Evolutionary conservation across 2,113 vertebrate species (phyloP).

Genomic region (Siphamia tubifer): DNA sequence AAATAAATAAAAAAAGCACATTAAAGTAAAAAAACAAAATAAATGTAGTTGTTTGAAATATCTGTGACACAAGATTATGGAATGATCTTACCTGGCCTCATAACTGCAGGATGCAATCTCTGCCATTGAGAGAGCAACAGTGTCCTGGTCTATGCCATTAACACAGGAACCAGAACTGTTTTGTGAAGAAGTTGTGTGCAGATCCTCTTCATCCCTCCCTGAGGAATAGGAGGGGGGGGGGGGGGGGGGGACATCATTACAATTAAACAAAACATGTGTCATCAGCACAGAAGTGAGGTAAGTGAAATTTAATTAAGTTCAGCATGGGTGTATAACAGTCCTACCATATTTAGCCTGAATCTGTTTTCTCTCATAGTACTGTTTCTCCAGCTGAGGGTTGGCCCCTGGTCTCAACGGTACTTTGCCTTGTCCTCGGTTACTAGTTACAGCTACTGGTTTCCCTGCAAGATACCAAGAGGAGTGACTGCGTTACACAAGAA

Average conservation of each 20-base stretch:
- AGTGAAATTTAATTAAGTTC: background rate
- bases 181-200: constrained; percentile 77
- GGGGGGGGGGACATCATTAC: too few relatives aligned
- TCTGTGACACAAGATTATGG: background rate
- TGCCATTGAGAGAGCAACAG: constrained; percentile 88
- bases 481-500: background rate
- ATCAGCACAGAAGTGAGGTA: background rate
- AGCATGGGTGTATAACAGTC: background rate
- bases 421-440: constrained; percentile 88
- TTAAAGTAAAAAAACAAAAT: background rate
- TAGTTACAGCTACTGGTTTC: constrained; percentile 96
- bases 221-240: too few relatives aligned
- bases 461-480: constrained; percentile 70
- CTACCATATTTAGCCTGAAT: constrained; percentile 76
- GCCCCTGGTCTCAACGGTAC: constrained; percentile 84
- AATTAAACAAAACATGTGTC: background rate
- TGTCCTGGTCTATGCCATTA: constrained; percentile 79
- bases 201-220: constrained; percentile 70
- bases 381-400: constrained; percentile 88
- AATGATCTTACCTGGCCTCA: constrained; percentile 87
- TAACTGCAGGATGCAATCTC: constrained; percentile 99
- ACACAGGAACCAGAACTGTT: constrained; percentile 72
- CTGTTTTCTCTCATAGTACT: constrained; percentile 89
- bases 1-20: background rate
- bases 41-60: background rate